Base-by-base conservation (phyloP, 1,140 invertebrate genomes). In the Pararge aegeria region DNA sequence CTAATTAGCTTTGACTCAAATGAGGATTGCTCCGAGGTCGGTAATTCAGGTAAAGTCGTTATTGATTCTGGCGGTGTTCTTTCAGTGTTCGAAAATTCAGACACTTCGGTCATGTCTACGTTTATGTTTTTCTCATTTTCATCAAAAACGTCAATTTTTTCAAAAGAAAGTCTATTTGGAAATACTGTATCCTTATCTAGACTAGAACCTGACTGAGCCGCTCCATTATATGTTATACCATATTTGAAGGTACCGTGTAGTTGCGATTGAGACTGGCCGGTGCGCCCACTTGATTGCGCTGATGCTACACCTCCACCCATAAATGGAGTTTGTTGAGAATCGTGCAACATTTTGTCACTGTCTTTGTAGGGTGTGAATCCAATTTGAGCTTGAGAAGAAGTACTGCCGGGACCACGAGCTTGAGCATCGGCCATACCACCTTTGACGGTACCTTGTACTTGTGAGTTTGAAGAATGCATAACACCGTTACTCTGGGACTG, bases 321-420 rank as follows among this genome's bases (percentile, higher is more conserved):
- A 66, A 94, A 95, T 29, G 94, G 92, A 21, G 83, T 85, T 5
- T 71, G 78, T 66, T 88, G 66, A 54, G 78, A 61, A 49, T 90
- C 91, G 54, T 90, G 75, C 40, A 88, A 48, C 6, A 49, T 44
- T 88, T 90, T 73, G 70, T 92, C 84, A 55, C 83, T 70, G 80
- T 93, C 90, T 78, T 93, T 92, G 61, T 94, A 93, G 0, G 95
- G 95, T 48, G 94, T 93, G 72, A 96, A 96, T 3, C 95, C 95
- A 38, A 96, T 96, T 89, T 96, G 95, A 12, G 95, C 95, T 88
- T 96, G 95, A 27, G 95, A 96, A 1, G 95, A 96, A 0, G 95
- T 96, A 67, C 93, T 94, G 2, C 95, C 95, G 13, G 94, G 94
- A 1, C 95, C 95, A 65, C 94, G 94, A 1, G 95, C 94, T 90